phyloP scores from a whole-genome alignment of 1,140 invertebrate species.

The Macrosteles quadrilineatus region DNA sequence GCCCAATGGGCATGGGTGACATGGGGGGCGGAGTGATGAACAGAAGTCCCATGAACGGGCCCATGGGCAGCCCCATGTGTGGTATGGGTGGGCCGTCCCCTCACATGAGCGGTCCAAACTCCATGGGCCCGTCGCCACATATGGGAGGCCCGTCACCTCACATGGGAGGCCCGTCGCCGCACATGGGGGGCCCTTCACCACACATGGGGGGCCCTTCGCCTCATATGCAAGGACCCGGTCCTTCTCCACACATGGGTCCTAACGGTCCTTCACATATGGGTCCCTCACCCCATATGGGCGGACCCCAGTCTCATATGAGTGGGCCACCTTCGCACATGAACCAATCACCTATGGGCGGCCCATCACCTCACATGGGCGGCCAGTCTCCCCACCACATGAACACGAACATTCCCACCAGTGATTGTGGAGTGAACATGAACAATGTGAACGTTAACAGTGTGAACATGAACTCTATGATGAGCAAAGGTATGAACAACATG shows the following conservation, averaged over 20 bases:
- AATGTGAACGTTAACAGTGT: conserved; percentile 45
- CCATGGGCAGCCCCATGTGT: conserved; percentile 43
- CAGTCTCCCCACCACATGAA: conserved; percentile 55
- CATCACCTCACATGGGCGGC: conserved; percentile 61
- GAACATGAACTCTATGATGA: conserved; percentile 24
- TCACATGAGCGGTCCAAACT: conserved; percentile 49
- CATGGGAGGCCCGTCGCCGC: conserved; percentile 56
- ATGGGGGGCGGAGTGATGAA: conserved; percentile 56
- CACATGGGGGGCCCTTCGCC: conserved; percentile 52
- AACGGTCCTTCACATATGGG: conserved; percentile 56
- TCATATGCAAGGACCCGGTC: conserved; percentile 58
- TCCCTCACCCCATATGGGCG: conserved; percentile 54
- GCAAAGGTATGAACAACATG: conserved; percentile 43
- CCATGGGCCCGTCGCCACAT: conserved; percentile 52
- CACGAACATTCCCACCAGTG: conserved; percentile 58
- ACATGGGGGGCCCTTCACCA: conserved; percentile 54
- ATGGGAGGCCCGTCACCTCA: conserved; percentile 56
- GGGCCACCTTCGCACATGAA: conserved; percentile 54
- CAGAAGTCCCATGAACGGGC: conserved; percentile 51
- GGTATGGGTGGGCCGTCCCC: conserved; percentile 44
- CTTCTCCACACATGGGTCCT: conserved; percentile 54
- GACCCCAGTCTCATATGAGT: conserved; percentile 55
- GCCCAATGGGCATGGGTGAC: conserved; percentile 52
- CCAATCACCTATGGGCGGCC: conserved; percentile 61
- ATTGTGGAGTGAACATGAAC: conserved; percentile 57